A percentile compares a stretch with the other conserved stretches of the same genome.
Evolutionary conservation across 2,113 vertebrate species (phyloP).

Genomic region (Australoheros scitulus): DNA sequence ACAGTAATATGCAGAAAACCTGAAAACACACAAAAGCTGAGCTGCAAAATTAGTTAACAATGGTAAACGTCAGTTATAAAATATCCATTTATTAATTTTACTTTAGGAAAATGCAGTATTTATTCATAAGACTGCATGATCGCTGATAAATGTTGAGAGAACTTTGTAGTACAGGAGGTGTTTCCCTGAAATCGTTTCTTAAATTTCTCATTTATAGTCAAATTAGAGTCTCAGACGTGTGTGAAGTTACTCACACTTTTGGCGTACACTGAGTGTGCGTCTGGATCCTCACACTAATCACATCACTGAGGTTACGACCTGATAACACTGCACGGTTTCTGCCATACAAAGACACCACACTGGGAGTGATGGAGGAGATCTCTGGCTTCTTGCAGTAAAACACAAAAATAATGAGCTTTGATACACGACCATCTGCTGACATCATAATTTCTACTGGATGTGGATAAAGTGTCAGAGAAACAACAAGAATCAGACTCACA

Average conservation of each 20-base stretch:
- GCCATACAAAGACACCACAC: slow-evolving; percentile 67
- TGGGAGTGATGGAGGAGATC: too few relatives aligned
- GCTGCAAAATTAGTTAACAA: too few relatives aligned
- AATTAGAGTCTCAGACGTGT: too few relatives aligned
- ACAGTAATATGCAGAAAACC: background rate
- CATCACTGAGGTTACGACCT: slow-evolving; percentile 9
- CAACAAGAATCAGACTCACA: slow-evolving; percentile 31
- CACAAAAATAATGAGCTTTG: background rate
- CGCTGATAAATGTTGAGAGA: too few relatives aligned
- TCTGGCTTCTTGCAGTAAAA: too few relatives aligned
- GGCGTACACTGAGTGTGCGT: slow-evolving; percentile 77
- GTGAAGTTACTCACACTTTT: slow-evolving; percentile 60
- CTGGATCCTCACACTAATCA: slow-evolving; percentile 81
- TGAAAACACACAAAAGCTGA: background rate
- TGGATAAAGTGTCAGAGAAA: background rate
- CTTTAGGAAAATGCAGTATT: too few relatives aligned
- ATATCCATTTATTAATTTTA: too few relatives aligned
- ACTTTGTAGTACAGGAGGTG: too few relatives aligned
- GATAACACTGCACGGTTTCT: slow-evolving; percentile 74
- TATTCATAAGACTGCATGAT: too few relatives aligned
- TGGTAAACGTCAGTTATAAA: too few relatives aligned
- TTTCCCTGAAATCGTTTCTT: background rate
- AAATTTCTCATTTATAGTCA: too few relatives aligned
- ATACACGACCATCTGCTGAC: background rate
- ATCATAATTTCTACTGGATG: too few relatives aligned